Conservation (phyloP, 2,113 vertebrate genomes). For the Eira barbara region DNA sequence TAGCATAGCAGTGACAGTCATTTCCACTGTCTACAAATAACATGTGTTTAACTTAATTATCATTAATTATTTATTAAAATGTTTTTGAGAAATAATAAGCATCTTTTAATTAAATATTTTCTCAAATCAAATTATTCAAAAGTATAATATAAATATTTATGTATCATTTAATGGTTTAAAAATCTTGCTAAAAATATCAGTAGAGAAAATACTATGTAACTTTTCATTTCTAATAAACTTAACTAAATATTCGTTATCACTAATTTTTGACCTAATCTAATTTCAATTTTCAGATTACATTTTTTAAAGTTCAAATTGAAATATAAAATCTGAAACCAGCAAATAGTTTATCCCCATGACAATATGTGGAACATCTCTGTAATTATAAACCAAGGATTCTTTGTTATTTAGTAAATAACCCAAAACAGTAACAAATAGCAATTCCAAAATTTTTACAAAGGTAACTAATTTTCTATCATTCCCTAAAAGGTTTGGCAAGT, state of each 20-base stretch:
- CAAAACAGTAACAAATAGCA: neutral
- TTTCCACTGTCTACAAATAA: neutral
- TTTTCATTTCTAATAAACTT: neutral
- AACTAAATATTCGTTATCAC: neutral
- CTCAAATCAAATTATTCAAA: neutral
- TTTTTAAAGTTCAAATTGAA: neutral
- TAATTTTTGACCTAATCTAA: neutral
- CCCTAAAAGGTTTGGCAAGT: neutral
- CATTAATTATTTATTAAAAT: neutral
- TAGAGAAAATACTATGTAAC: neutral
- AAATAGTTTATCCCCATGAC: neutral
- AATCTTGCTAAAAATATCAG: neutral
- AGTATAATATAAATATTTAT: conserved; percentile 1
- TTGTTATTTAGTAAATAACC: neutral
- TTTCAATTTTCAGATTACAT: neutral
- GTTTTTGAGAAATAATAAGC: neutral
- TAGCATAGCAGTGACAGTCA: neutral
- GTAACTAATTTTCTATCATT: neutral
- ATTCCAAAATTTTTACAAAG: neutral
- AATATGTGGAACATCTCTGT: neutral
- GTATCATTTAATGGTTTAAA: neutral
- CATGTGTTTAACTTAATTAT: neutral
- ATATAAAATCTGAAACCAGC: neutral
- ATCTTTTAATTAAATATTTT: neutral
- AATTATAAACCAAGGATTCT: neutral